Base-by-base conservation (phyloP, 1,140 invertebrate genomes). In the Meloidogyne exigua region DNA sequence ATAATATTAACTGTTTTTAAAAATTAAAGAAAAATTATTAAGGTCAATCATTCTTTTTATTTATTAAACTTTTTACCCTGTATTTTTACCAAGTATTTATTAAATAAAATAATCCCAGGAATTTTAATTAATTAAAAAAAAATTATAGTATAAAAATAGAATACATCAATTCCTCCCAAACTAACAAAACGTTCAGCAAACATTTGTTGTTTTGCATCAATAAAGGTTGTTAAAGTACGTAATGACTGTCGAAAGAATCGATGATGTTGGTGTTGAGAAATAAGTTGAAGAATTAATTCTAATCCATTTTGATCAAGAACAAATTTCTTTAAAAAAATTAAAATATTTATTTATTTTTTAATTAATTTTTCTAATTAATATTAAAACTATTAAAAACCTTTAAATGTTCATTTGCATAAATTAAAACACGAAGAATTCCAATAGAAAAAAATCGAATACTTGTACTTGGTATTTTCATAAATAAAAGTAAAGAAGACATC, bases 141-240 rank as follows among this genome's bases (percentile, higher is more conserved):
- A 49, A 49, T 42, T 42, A 9, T 2, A 12, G 12, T 42, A 49
- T 18, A 49, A 15, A 15, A 15, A 18, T 3, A 13, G 7, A 32
- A 49, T n/a, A 57, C 49, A 57, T 57, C 5, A 57, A 71, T 73
- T 26, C 72, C 72, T 1, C 0, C 44, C 42, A 39, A 26, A n/a
- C 39, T 21, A 25, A 73, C 72, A 32, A 73, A 73, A 15, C 18
- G 23, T 39, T 73, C 72, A 11, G 72, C 72, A 62, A 65, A 73
- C 13, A 39, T n/a, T 39, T 21, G 26, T 26, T 73, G 57, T 36
- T 25, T 21, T 15, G 72, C n/a, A 32, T 28, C 42, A 23, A 73
- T 36, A 12, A 73, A 25, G 13, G 72, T 73, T 32, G 62, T 64
- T 13, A 73, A 64, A 25, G 57, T 57, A 21, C 57, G 49, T 36